Evolutionary conservation across 1,140 invertebrate species (phyloP).

Genomic region (Microplitis mediator): DNA sequence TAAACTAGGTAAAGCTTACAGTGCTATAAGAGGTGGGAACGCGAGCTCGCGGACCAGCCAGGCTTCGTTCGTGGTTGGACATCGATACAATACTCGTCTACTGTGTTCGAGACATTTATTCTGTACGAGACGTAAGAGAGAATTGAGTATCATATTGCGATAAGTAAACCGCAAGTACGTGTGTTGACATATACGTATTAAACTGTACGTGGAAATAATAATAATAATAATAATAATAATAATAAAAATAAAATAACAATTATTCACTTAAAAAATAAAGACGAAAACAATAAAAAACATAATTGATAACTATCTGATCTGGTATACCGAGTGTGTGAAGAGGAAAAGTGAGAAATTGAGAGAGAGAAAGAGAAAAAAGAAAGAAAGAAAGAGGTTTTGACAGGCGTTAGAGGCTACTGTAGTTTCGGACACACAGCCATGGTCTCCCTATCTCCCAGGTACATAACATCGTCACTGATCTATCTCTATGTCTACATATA

Average conservation of each 20-base stretch:
- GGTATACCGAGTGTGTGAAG: constrained; percentile 8
- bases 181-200: neutral
- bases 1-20: constrained; percentile 63
- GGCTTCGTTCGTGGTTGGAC: constrained; percentile 14
- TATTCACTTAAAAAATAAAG: too few relatives aligned
- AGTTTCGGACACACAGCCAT: constrained; percentile 71
- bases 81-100: constrained; percentile 5
- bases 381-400: constrained; percentile 57
- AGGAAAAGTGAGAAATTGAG: constrained; percentile 27
- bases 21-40: constrained; percentile 44
- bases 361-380: constrained; percentile 47
- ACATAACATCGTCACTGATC: constrained; percentile 61
- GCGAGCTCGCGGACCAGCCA: constrained; percentile 14
- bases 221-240: neutral
- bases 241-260: neutral
- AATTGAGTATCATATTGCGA: constrained; percentile 18
- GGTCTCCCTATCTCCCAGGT: constrained; percentile 70
- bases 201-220: neutral
- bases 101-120: constrained; percentile 20
- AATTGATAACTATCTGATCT: too few relatives aligned
- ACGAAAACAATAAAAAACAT: too few relatives aligned
- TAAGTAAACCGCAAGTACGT: constrained; percentile 1
- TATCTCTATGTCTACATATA: constrained; percentile 42
- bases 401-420: constrained; percentile 64
- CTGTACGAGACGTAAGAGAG: constrained; percentile 12